phyloP scores from a whole-genome alignment of 2,113 vertebrate species.

The Proterorhinus semilunaris region DNA sequence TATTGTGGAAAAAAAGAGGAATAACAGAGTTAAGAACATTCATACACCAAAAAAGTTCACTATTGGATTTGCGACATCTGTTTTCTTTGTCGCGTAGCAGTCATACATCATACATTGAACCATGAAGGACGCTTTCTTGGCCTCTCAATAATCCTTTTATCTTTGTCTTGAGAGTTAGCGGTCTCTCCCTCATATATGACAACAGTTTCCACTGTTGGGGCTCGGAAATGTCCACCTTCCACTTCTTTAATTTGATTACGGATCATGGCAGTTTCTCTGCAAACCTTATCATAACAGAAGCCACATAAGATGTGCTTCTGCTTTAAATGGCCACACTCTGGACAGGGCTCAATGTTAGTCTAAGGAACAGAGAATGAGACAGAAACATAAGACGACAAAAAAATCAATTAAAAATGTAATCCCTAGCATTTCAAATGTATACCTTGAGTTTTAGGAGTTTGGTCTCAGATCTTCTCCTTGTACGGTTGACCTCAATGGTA shows the following conservation, averaged over 20 bases:
- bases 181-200: conserved; percentile 87
- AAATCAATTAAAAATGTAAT: neutral
- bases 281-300: conserved; percentile 88
- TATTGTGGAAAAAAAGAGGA: neutral
- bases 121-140: conserved; percentile 87
- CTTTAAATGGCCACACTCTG: conserved; percentile 91
- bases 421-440: too few species aligned
- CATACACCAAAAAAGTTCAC: too few species aligned
- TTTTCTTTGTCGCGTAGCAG: neutral
- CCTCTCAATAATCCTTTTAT: conserved; percentile 88
- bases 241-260: conserved; percentile 78
- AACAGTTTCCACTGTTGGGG: conserved; percentile 81
- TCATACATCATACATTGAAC: conserved; percentile 79
- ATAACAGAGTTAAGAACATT: too few species aligned
- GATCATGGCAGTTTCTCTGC: conserved; percentile 81
- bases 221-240: conserved; percentile 84
- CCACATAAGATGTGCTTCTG: conserved; percentile 90
- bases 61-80: neutral
- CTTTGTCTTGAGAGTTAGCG: conserved; percentile 73
- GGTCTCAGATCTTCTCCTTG: conserved; percentile 79
- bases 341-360: conserved; percentile 89
- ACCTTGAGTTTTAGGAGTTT: conserved; percentile 66
- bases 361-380: conserved; percentile 49
- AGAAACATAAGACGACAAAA: neutral
- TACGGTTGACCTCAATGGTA: conserved; percentile 90